Percentiles rank a stretch among this genome's conserved stretches.
Evolutionary conservation across 2,113 vertebrate genomes (phyloP).

Genomic region (Abramis brama): DNA sequence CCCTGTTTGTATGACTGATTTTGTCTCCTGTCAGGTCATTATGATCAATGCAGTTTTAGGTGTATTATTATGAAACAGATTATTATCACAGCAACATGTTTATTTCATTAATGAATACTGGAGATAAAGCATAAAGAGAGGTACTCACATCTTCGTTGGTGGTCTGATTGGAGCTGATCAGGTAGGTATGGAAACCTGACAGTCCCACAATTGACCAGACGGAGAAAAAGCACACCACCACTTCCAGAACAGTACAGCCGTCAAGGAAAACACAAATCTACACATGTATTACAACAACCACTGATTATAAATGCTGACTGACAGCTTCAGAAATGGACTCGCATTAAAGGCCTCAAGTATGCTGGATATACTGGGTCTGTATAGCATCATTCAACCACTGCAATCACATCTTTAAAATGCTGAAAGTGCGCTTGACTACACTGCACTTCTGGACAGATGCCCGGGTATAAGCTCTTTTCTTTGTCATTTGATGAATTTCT

Average conservation of each 20-base stretch:
- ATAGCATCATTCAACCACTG: not conserved
- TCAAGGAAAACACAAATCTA: constrained; percentile 78
- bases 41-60: not conserved
- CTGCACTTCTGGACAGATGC: not conserved
- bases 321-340: not conserved
- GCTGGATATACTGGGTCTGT: not conserved
- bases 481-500: not conserved
- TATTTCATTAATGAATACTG: not conserved
- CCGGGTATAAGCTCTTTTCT: not conserved
- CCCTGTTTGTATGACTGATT: not conserved
- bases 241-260: constrained; percentile 87
- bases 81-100: not conserved
- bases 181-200: constrained; percentile 93
- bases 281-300: constrained; percentile 38
- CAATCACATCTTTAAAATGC: not conserved
- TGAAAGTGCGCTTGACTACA: not conserved
- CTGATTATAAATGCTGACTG: not conserved
- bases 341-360: not conserved
- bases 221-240: constrained; percentile 95
- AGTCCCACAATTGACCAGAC: constrained; percentile 95
- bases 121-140: not conserved
- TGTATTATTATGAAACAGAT: not conserved
- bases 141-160: constrained; percentile 95
- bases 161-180: constrained; percentile 98
- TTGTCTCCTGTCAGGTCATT: not conserved